phyloP scores from a whole-genome alignment of 1,140 invertebrate species.

The silkworm (Bombyx mori) region ASM3026992v2 NC_085129.1:14251501-14252000 shows the following conservation, averaged over 20 bases:
- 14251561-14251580: slow-evolving; percentile 46
- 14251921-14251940: no score
- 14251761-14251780: slow-evolving; percentile 48
- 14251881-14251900: neutral
- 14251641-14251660: slow-evolving; percentile 27
- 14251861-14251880: slow-evolving; percentile 2
- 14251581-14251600: slow-evolving; percentile 39
- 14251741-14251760: slow-evolving; percentile 54
- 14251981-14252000: no score
- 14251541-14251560: slow-evolving; percentile 45
- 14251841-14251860: slow-evolving; percentile 8
- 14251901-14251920: neutral
- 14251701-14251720: slow-evolving; percentile 64
- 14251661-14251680: slow-evolving; percentile 45
- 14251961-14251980: no score
- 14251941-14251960: no score
- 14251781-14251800: slow-evolving; percentile 45
- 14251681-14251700: slow-evolving; percentile 21
- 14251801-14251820: slow-evolving; percentile 43
- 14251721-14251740: slow-evolving; percentile 58
- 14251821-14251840: slow-evolving; percentile 38
- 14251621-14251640: slow-evolving; percentile 31
- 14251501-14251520: slow-evolving; percentile 32
- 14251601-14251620: slow-evolving; percentile 41
- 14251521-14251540: slow-evolving; percentile 52